Evolutionary conservation across 1,140 invertebrate species (phyloP), one percentile per base, ranked within the genome.

Genomic region (Adelges cooleyi): DNA sequence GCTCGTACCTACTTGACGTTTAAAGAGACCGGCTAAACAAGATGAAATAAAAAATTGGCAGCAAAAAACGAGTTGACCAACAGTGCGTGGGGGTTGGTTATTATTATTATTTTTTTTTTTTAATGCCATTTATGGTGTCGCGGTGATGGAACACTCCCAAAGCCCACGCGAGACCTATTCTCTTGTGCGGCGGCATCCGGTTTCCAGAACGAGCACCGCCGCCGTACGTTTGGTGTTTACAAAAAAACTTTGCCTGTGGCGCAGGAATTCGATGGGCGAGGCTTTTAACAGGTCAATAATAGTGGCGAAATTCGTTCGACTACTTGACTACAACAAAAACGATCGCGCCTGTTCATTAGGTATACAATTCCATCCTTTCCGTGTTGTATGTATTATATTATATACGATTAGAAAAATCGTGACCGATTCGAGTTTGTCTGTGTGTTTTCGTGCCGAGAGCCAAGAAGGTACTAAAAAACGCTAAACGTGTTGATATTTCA

Each of bases 141-240:
- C 40, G 54, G 54, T 59, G 54, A 59, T 59, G 40, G 54, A 59
- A 59, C 54, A 59, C 54, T 59, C 54, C 54, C 54, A 59, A 46
- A 44, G 54, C 54, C 54, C 54, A 59, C 54, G 54, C 40, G 11
- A 59, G 42, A 44, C 40, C 54, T 59, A 59, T 59, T 59, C 54
- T 59, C 38, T 44, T 59, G 38, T 44, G 42, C 40, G 15, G 40
- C 40, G 17, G 54, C 23, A 59, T 59, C 54, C 54, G 54, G 54
- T 59, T 59, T 44, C 36, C n/a, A 11, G 40, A 48, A 1, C 17
- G 54, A 42, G 9, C 25, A 25, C 9, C n/a, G n/a, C 18, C 13
- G 36, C n/a, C n/a, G n/a, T n/a, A 40, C 20, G 23, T 5, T n/a
- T 6, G 11, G 18, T 22, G 15, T 38, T 38, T 4, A 42, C 17